phyloP scores from a whole-genome alignment of 92 coral and sea anemone genomes.

The Umimayanthus chanpuru region DNA sequence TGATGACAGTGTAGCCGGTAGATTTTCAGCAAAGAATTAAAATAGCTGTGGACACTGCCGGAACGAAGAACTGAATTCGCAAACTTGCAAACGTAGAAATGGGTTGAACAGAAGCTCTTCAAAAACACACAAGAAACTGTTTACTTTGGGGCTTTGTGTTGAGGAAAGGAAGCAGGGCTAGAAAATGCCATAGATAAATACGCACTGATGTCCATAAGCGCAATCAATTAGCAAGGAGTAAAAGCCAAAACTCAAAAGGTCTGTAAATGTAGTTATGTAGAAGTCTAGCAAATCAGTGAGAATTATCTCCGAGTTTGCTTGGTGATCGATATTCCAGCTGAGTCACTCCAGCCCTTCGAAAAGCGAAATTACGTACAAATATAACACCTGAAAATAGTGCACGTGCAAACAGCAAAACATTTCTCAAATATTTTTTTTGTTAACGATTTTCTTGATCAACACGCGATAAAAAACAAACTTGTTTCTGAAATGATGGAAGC shows the following conservation, averaged over 20 bases:
- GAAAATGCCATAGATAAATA: conserved; percentile 7
- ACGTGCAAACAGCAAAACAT: conserved; percentile 4
- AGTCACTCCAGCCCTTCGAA: conserved; percentile 1
- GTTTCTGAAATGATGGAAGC: neutral
- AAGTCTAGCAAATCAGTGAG: conserved; percentile 24
- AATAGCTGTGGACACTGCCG: conserved; percentile 3
- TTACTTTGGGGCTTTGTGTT: conserved; percentile 30
- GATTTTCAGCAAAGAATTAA: conserved; percentile 7
- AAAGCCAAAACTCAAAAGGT: conserved; percentile 23
- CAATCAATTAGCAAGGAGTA: conserved; percentile 9
- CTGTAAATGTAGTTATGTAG: conserved; percentile 25
- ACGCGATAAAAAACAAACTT: conserved; percentile 9
- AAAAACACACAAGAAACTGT: conserved; percentile 17
- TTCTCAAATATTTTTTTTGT: neutral
- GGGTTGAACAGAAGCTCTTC: conserved; percentile 17
- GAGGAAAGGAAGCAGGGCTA: conserved; percentile 29
- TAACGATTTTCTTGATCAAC: conserved; percentile 8
- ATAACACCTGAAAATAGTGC: neutral
- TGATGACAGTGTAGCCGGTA: conserved; percentile 44
- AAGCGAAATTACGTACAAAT: conserved; percentile 26
- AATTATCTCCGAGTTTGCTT: conserved; percentile 17
- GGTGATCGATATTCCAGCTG: conserved; percentile 35
- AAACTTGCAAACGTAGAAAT: neutral
- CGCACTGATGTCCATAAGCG: conserved; percentile 26
- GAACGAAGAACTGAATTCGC: neutral